A percentile compares a stretch with the other conserved stretches of the same genome.
Evolutionary conservation across 1,140 invertebrate species (phyloP).

Genomic region (Hylaeus anthracinus): DNA sequence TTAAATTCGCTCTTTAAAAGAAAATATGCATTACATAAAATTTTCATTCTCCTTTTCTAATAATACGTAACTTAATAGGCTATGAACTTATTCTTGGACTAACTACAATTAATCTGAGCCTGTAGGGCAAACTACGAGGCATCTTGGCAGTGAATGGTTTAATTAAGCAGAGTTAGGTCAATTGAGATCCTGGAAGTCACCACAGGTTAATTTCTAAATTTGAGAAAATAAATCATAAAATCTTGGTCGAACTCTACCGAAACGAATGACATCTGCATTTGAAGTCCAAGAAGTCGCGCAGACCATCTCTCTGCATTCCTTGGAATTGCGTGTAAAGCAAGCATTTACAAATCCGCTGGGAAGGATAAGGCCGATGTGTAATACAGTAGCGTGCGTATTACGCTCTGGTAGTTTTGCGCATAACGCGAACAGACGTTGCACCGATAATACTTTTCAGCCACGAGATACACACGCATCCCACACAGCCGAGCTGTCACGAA

Average conservation of each 20-base stretch:
- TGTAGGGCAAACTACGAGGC: no score
- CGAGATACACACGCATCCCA: conserved; percentile 47
- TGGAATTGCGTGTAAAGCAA: conserved; percentile 68
- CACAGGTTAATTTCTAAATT: not conserved
- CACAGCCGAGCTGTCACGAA: conserved; percentile 61
- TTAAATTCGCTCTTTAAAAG: no score
- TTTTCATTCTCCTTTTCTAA: no score
- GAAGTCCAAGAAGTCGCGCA: not conserved
- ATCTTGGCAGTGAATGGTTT: no score
- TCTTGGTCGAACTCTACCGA: no score
- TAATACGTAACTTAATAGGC: no score
- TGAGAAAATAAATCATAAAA: no score
- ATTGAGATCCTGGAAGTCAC: no score
- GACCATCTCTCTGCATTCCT: conserved; percentile 46
- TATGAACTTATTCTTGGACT: no score
- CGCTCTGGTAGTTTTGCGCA: conserved; percentile 10
- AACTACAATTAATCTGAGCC: no score
- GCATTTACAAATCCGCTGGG: conserved; percentile 55
- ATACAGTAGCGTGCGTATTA: conserved; percentile 36
- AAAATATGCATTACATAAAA: no score
- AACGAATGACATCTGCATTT: not conserved
- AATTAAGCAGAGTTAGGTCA: no score
- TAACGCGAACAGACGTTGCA: conserved; percentile 22
- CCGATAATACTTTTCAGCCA: conserved; percentile 42
- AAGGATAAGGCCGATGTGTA: conserved; percentile 35